These are phyloP conservation scores for Auanema freiburgensis DNA, from an alignment of 2,888 invertebrate species.

Conservation along the genomic window DNA sequence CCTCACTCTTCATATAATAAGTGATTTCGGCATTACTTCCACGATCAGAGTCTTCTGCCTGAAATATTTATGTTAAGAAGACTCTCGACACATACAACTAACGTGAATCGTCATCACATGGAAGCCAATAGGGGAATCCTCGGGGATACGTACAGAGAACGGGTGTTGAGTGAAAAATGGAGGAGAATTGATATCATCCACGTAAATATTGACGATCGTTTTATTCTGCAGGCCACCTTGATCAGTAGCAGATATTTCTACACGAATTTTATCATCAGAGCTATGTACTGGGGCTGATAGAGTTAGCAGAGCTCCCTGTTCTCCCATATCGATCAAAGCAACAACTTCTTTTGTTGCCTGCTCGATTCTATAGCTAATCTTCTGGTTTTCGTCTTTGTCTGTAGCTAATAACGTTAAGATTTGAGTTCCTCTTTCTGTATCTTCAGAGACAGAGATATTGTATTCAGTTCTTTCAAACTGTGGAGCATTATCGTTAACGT, in stretches of 20 bases:
- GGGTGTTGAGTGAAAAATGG: conserved; percentile 56
- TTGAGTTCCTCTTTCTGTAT: conserved; percentile 68
- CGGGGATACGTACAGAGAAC: conserved; percentile 70
- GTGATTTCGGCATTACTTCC: conserved; percentile 81
- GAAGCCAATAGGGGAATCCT: conserved; percentile 83
- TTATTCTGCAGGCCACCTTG: conserved; percentile 40
- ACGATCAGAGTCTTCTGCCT: conserved; percentile 85
- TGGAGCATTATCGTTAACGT: conserved; percentile 87
- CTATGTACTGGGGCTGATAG: conserved; percentile 46
- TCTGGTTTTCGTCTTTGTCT: conserved; percentile 48
- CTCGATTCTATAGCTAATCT: conserved; percentile 58
- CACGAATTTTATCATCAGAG: conserved; percentile 45
- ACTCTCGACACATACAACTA: neutral
- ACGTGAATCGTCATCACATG: conserved; percentile 82
- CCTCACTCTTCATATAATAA: conserved; percentile 67
- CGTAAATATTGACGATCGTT: conserved; percentile 61
- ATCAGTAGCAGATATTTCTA: conserved; percentile 58
- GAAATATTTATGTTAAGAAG: conserved; percentile 1
- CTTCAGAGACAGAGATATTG: conserved; percentile 79
- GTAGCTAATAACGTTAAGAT: conserved; percentile 10
- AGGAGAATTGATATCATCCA: conserved; percentile 67
- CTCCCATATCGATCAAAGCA: conserved; percentile 54
- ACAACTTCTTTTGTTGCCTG: conserved; percentile 45
- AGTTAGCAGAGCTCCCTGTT: conserved; percentile 48
- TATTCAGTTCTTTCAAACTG: conserved; percentile 76